These are phyloP conservation scores for Ophonus ardosiacus DNA, from an alignment of 2,888 invertebrate species.

Conservation along the genomic window DNA sequence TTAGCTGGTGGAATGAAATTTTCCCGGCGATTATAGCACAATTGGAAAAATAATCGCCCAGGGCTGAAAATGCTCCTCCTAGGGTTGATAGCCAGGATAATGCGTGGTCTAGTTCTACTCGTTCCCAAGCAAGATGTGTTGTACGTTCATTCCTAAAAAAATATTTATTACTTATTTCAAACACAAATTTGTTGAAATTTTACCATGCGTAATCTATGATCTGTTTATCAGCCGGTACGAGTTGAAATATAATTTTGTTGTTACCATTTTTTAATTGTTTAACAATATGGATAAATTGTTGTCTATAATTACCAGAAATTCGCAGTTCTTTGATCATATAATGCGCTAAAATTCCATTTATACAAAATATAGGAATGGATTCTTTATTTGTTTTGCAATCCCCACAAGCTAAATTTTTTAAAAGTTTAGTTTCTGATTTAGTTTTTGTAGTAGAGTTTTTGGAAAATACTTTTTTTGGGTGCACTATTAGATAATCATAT, in stretches of 20 bases:
- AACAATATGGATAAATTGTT: slow-evolving; percentile 13
- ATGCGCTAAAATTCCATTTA: slow-evolving; percentile 57
- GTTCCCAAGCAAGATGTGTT: slow-evolving; percentile 78
- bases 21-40: slow-evolving; percentile 93
- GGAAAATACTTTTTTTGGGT: slow-evolving; percentile 17
- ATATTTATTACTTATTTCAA: slow-evolving; percentile 6
- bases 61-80: slow-evolving; percentile 96
- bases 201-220: slow-evolving; percentile 57
- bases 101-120: slow-evolving; percentile 87
- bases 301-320: slow-evolving; percentile 36
- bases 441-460: not conserved
- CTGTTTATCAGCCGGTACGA: slow-evolving; percentile 26
- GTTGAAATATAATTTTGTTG: slow-evolving; percentile 6
- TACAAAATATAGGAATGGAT: not conserved
- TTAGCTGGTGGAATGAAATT: slow-evolving; percentile 91
- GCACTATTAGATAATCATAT: slow-evolving; percentile 45
- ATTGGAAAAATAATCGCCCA: slow-evolving; percentile 90
- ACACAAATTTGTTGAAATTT: not conserved
- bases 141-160: slow-evolving; percentile 77
- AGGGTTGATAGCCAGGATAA: slow-evolving; percentile 97
- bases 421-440: slow-evolving; percentile 13
- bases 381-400: slow-evolving; percentile 1
- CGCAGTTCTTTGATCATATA: slow-evolving; percentile 50
- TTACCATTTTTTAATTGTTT: not conserved
- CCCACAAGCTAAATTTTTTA: slow-evolving; percentile 27